Conservation (phyloP, 2,113 vertebrate species). For the Chlorodrepanis virens region DNA sequence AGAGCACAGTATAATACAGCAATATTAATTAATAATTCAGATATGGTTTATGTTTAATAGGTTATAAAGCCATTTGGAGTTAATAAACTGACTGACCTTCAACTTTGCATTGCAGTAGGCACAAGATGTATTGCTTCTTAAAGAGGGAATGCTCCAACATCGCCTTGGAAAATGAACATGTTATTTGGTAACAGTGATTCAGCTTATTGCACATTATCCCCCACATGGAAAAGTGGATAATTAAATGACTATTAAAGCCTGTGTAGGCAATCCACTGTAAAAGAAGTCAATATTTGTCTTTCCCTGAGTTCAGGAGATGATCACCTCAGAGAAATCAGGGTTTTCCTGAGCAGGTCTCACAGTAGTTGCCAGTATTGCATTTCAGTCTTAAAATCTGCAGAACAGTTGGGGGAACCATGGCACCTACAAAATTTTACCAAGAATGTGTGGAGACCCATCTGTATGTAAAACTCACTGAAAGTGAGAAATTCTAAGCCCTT, state of each 20-base stretch:
- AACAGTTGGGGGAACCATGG: neutral
- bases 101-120: neutral
- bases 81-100: constrained; percentile 21
- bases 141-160: neutral
- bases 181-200: neutral
- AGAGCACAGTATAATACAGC: neutral
- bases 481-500: neutral
- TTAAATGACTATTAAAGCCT: neutral
- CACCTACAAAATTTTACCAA: neutral
- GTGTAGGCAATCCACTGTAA: neutral
- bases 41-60: neutral
- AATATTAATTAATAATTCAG: constrained; percentile 38
- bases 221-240: neutral
- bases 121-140: neutral
- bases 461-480: neutral
- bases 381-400: neutral
- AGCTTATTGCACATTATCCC: neutral
- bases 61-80: neutral
- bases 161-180: neutral
- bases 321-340: accelerated
- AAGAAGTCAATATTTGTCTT: neutral
- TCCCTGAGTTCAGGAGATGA: neutral
- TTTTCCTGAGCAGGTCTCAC: neutral
- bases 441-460: neutral
- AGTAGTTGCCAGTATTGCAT: neutral